These are phyloP conservation scores for Porphyrio hochstetteri DNA, from an alignment of 2,113 vertebrate genomes.

Conservation along the genomic window DNA sequence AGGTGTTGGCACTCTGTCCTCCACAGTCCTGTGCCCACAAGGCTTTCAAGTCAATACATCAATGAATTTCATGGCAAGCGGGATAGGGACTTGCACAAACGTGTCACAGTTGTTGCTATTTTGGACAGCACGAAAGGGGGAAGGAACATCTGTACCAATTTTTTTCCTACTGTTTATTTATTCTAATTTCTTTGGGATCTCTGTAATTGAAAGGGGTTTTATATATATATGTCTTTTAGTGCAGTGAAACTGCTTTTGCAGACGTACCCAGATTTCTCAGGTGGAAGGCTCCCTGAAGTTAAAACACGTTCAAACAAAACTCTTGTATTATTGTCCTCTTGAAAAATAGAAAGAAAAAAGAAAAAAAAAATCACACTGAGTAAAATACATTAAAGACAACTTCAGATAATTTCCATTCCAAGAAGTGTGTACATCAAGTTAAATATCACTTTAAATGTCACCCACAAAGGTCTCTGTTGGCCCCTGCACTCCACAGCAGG, in stretches of 20 bases:
- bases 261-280: constrained; percentile 95
- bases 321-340: constrained; percentile 99
- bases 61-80: neutral
- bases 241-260: constrained; percentile 24
- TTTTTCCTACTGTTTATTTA: neutral
- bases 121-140: neutral
- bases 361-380: constrained; percentile 47
- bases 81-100: neutral
- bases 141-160: neutral
- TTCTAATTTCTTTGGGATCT: neutral
- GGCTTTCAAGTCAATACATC: neutral
- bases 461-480: neutral
- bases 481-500: neutral
- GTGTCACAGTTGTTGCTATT: neutral
- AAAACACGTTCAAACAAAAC: constrained; percentile 99
- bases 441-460: neutral
- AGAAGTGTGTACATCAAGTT: neutral
- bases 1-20: neutral
- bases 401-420: neutral
- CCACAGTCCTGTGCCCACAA: neutral
- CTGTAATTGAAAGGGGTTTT: neutral
- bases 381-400: neutral
- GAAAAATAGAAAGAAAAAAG: constrained; percentile 52
- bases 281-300: constrained; percentile 96
- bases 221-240: neutral